Base-by-base conservation (phyloP, 2,888 invertebrate species). In the Sycophila texana region DNA sequence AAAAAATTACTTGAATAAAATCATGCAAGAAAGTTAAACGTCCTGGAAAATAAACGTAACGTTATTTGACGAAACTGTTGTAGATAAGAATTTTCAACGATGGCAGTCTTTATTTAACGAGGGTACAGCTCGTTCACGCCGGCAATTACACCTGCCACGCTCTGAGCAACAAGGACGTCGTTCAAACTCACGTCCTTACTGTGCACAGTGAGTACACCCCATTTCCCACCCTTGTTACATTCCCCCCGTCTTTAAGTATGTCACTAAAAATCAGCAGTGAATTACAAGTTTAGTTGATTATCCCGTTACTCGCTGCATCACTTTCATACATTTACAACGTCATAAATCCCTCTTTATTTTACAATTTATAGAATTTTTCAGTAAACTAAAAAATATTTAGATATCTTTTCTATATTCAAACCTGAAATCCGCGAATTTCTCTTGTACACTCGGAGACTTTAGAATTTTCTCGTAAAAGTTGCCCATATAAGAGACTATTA, bases 101-200 rank as follows among this genome's bases (percentile, higher is more conserved):
- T 87, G 95, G 95, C 3, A 94, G 94, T 73, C 92, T 96, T 66
- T 95, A 95, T 89, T 91, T 95, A 83, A 94, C 94, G 65, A 92
- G 94, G 84, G 94, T 95, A 80, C 94, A 95, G 85, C 91, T 95
- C 67, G 92, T 95, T 80, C 95, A 95, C 88, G 94, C 94, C 66
- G 95, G 95, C 26, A 95, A 95, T 91, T 95, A 95, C 90, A 94
- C 95, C 2, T 95, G 95, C 86, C 94, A 95, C 87, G 95, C 95
- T 22, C 92, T 94, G 83, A 91, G 94, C 81, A 95, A 95, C 89
- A 93, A 94, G 81, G 94, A 94, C 84, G 94, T 95, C 67, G 93
- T 94, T 66, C 95, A 95, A 88, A 94, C 95, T 10, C 95, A 95
- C 88, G 92, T 94, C 57, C 92, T 95, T 57, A 94, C 93, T 51